Conservation (phyloP, 2,797 vertebrate genomes). For the Sylvia borin region DNA sequence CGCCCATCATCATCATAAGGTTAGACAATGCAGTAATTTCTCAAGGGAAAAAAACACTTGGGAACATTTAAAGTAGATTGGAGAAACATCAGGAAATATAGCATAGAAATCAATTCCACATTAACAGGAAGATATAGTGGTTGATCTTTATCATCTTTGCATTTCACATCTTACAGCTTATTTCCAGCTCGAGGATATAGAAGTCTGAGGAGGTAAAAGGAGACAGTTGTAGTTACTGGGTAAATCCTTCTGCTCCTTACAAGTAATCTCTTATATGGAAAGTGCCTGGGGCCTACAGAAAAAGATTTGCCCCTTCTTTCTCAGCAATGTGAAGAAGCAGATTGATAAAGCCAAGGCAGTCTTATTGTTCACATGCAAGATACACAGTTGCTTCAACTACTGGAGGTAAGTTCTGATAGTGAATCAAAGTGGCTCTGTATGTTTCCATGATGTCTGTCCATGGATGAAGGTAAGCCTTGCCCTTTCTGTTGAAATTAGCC, state of each 20-base stretch:
- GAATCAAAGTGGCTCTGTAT: background rate
- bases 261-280: background rate
- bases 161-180: background rate
- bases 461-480: background rate
- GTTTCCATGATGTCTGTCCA: background rate
- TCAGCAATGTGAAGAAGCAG: background rate
- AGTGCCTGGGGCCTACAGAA: background rate
- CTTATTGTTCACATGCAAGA: background rate
- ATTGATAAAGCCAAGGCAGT: background rate
- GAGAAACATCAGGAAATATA: conserved; percentile 49
- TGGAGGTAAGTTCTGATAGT: background rate
- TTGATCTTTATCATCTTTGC: conserved; percentile 39
- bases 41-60: conserved; percentile 34
- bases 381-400: background rate
- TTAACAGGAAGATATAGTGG: conserved; percentile 39
- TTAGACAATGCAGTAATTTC: conserved; percentile 29
- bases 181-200: background rate
- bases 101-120: conserved; percentile 48
- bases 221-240: background rate
- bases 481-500: background rate
- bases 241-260: background rate
- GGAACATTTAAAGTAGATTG: conserved; percentile 48
- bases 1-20: background rate
- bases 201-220: background rate
- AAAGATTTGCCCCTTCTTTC: background rate